phyloP scores from a whole-genome alignment of 2,888 invertebrate species.

The Chorisops tibialis region DNA sequence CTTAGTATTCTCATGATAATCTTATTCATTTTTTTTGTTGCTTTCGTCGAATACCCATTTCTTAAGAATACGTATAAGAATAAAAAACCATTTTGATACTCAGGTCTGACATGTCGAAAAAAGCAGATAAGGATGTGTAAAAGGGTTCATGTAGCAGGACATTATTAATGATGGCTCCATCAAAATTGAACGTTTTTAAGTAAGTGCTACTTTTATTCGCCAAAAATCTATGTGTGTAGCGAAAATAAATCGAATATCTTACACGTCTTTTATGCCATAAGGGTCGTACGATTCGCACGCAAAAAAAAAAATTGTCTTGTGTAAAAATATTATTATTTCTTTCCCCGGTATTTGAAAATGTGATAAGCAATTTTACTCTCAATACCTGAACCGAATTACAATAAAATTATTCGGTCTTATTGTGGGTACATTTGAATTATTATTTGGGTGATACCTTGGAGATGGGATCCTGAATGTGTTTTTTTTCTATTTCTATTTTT shows the following conservation, averaged over 20 bases:
- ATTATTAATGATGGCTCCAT: conserved; percentile 15
- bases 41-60: too few relatives aligned
- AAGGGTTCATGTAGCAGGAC: conserved; percentile 12
- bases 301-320: too few relatives aligned
- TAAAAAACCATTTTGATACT: conserved; percentile 15
- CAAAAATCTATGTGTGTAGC: too few relatives aligned
- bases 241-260: too few relatives aligned
- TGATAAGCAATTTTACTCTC: neutral
- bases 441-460: neutral
- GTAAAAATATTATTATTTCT: too few relatives aligned
- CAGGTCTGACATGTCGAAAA: conserved; percentile 9
- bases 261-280: too few relatives aligned
- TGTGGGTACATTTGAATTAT: conserved; percentile 5
- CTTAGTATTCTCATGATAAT: conserved; percentile 8
- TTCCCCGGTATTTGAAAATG: too few relatives aligned
- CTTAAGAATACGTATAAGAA: neutral
- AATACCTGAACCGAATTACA: neutral
- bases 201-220: neutral
- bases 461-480: too few relatives aligned
- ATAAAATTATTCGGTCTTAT: conserved; percentile 13
- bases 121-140: conserved; percentile 19
- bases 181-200: neutral
- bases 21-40: conserved; percentile 6
- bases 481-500: neutral
- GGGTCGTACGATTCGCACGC: too few relatives aligned